Percentiles rank a stretch among this genome's conserved stretches.
phyloP scores from a whole-genome alignment of 1,140 invertebrate genomes.

The Linepithema humile region DNA sequence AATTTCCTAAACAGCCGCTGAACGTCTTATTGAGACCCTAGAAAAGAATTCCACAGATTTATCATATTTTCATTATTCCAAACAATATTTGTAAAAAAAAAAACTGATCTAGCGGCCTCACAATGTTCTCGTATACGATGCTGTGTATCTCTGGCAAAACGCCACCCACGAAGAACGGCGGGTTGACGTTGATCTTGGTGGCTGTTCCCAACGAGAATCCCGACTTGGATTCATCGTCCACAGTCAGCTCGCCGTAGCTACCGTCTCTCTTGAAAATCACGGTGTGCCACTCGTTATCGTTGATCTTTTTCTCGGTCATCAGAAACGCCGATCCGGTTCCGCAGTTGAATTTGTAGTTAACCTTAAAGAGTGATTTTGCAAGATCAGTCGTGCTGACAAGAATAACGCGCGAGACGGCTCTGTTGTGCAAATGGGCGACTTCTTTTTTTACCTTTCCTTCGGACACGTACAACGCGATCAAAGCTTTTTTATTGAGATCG shows the following conservation, averaged over 20 bases:
- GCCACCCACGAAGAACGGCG: conserved; percentile 94
- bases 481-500: conserved; percentile 89
- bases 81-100: background rate
- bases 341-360: conserved; percentile 90
- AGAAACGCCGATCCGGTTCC: conserved; percentile 89
- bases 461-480: conserved; percentile 92
- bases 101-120: conserved; percentile 69
- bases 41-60: conserved; percentile 21
- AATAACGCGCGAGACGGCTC: background rate
- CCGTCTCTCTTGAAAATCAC: conserved; percentile 86
- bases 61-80: conserved; percentile 74
- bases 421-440: background rate
- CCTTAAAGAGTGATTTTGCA: conserved; percentile 76
- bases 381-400: too few species aligned
- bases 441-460: conserved; percentile 88
- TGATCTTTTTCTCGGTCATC: conserved; percentile 85
- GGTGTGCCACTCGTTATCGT: conserved; percentile 95
- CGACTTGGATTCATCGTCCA: conserved; percentile 87
- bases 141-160: conserved; percentile 78
- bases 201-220: conserved; percentile 85
- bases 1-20: conserved; percentile 94
- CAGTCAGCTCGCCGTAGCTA: conserved; percentile 87
- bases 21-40: conserved; percentile 89
- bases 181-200: conserved; percentile 86
- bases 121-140: conserved; percentile 75